Evolutionary conservation across 30 jellyfish, hydroid and myxozoan genomes (phyloP).

Genomic region (Chironex yamaguchii): DNA sequence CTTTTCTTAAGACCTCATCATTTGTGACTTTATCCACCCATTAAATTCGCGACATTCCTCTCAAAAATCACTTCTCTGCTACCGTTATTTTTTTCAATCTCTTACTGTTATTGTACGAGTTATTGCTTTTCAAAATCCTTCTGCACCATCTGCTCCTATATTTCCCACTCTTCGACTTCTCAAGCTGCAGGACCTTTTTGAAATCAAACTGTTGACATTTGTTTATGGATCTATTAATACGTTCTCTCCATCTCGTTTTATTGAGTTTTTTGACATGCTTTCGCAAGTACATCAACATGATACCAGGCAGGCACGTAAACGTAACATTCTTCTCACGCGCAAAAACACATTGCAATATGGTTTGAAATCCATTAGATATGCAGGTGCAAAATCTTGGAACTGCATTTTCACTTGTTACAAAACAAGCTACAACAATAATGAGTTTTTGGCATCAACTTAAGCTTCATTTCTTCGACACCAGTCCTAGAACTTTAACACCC

Average conservation of each 20-base stretch:
- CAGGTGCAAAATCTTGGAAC: slow-evolving; percentile 63
- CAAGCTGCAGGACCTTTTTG: slow-evolving; percentile 3
- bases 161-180: slow-evolving; percentile 9
- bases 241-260: slow-evolving; percentile 19
- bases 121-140: too few relatives aligned
- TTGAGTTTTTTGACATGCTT: slow-evolving; percentile 24
- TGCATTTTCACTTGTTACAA: slow-evolving; percentile 18
- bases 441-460: slow-evolving; percentile 8
- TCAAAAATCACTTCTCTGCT: too few relatives aligned
- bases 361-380: slow-evolving; percentile 24
- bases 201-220: slow-evolving; percentile 10
- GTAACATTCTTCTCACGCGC: slow-evolving; percentile 32
- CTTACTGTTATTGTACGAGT: too few relatives aligned
- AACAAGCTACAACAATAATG: slow-evolving; percentile 19
- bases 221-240: slow-evolving; percentile 31
- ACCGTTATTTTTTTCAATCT: too few relatives aligned
- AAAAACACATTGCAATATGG: slow-evolving; percentile 36
- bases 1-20: too few relatives aligned
- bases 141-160: too few relatives aligned
- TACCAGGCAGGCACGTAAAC: slow-evolving; percentile 52
- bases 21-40: too few relatives aligned
- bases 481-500: too few relatives aligned
- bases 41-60: too few relatives aligned
- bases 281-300: slow-evolving; percentile 43
- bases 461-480: slow-evolving; percentile 23